Evolutionary conservation across 2,888 invertebrate genomes (phyloP).

Genomic region (Hipparchia semele): DNA sequence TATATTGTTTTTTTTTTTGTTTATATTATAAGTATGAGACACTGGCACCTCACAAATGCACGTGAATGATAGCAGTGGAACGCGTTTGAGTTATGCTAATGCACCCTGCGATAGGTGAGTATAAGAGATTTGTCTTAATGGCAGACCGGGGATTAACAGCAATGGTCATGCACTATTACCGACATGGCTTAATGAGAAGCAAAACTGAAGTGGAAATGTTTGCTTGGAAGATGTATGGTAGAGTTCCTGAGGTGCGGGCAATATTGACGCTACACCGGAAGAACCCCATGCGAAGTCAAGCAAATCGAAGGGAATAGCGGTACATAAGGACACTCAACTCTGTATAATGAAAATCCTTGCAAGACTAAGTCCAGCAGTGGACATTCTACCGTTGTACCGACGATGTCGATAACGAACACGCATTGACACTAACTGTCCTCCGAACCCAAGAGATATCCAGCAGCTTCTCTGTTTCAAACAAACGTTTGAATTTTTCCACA

Average conservation of each 20-base stretch:
- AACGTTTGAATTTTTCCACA: too few species aligned
- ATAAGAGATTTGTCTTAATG: neutral
- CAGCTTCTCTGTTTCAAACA: too few species aligned
- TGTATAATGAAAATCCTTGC: neutral
- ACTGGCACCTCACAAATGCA: constrained; percentile 42
- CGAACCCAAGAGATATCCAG: too few species aligned
- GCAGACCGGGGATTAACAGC: neutral
- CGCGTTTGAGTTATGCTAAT: constrained; percentile 51
- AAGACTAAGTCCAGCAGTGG: too few species aligned
- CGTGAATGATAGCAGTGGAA: constrained; percentile 45
- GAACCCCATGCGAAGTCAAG: neutral
- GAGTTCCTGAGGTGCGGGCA: neutral
- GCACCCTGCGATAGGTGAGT: constrained; percentile 42
- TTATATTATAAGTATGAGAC: constrained; percentile 4
- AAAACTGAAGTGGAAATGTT: neutral
- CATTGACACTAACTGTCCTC: too few species aligned
- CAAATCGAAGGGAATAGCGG: neutral
- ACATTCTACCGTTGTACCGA: too few species aligned
- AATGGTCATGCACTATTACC: neutral
- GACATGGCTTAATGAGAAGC: neutral
- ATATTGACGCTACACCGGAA: neutral
- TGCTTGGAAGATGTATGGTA: neutral
- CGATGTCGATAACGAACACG: too few species aligned
- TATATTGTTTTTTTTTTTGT: neutral
- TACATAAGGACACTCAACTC: neutral